A percentile compares a stretch with the other conserved stretches of the same genome.
Conservation (phyloP, 2,888 invertebrate species). For the Cheilosia pagana region DNA sequence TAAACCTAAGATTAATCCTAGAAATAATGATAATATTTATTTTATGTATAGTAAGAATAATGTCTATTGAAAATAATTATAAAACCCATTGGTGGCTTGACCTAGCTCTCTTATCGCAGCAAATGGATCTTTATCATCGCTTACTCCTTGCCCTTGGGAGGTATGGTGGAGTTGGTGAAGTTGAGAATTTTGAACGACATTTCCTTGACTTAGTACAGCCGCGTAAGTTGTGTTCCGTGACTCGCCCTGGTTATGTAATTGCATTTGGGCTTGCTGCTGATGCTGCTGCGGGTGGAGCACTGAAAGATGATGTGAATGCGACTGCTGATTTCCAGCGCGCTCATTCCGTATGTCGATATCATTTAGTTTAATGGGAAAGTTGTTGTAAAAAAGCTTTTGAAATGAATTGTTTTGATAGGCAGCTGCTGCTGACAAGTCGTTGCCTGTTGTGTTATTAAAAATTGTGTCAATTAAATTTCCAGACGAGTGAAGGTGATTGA, state of each 20-base stretch:
- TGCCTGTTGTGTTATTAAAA: slow-evolving; percentile 79
- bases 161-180: slow-evolving; percentile 73
- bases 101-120: slow-evolving; percentile 84
- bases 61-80: slow-evolving; percentile 85
- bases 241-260: slow-evolving; percentile 67
- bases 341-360: slow-evolving; percentile 79
- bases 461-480: slow-evolving; percentile 81
- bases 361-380: slow-evolving; percentile 78
- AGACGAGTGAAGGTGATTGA: slow-evolving; percentile 75
- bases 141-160: slow-evolving; percentile 61
- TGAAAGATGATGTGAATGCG: slow-evolving; percentile 67
- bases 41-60: slow-evolving; percentile 65
- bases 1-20: slow-evolving; percentile 60
- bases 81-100: slow-evolving; percentile 84
- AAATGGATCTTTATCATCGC: slow-evolving; percentile 84
- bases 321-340: slow-evolving; percentile 66
- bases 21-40: slow-evolving; percentile 48
- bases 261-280: slow-evolving; percentile 65
- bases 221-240: slow-evolving; percentile 82
- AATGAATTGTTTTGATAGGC: slow-evolving; percentile 69
- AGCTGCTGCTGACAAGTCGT: slow-evolving; percentile 74
- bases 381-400: slow-evolving; percentile 79
- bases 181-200: slow-evolving; percentile 68
- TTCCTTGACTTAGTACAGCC: slow-evolving; percentile 83
- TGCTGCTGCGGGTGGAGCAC: slow-evolving; percentile 75